Evolutionary conservation across 1,140 invertebrate species (phyloP), one percentile per base, ranked within the genome.

Genomic region (Zaprionus gabonicus): DNA sequence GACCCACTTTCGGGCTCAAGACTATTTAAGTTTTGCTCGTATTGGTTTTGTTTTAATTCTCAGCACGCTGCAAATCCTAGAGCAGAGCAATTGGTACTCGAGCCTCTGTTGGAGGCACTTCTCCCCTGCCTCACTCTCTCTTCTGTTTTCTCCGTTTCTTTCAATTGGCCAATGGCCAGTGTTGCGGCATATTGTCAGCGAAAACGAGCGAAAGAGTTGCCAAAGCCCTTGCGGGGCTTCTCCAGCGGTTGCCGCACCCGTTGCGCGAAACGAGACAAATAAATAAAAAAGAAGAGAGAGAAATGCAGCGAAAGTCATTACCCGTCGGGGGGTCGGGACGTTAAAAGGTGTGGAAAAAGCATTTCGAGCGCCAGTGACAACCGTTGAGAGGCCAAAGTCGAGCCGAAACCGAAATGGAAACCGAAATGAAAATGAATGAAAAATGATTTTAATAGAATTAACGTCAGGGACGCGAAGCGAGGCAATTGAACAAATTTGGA

Each of bases 391-490:
- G 53, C 58, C 69, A 85, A 75, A 79, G 82, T 81, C 44, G 46
- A 51, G 36, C 51, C 41, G 20, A 59, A 41, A 20, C 2, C n/a
- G 28, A 75, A 25, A 58, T 17, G 38, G 27, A 2, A 65, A 64
- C 36, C 28, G n/a, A 57, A 58, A 58, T 62, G 23, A 20, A 77
- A 88, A 80, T 63, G 56, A 76, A 88, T 75, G 64, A 70, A 85
- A 85, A 62, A 81, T 74, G 49, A 82, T 82, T 72, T 85, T 90
- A 90, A 90, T 82, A 76, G 81, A 90, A 90, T 90, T 90, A 85
- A 72, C 70, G 73, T 86, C 82, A 82, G 64, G 82, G 79, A 73
- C 82, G 15, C 13, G 46, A 31, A 17, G 13, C 46, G 62, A 51
- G 46, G 58, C 70, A 64, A 74, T 62, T 46, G 10, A 27, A 57